Evolutionary conservation across 2,113 vertebrate genomes (phyloP), one percentile per base, ranked within the genome.

Genomic region (Pomatorhinus ruficollis): DNA sequence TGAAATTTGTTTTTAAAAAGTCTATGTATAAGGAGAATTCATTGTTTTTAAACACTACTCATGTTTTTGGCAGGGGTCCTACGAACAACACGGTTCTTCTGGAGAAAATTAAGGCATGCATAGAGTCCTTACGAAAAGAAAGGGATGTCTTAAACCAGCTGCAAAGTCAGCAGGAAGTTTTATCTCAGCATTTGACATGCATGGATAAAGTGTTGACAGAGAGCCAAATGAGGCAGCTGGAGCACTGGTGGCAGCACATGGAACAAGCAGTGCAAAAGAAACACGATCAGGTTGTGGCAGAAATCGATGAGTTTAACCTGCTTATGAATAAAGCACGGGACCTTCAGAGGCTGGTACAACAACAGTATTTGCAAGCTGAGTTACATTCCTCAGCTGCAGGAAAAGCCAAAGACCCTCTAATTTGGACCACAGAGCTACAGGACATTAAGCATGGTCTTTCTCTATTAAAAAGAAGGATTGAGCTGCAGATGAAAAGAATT

Each of bases 191-290:
- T 52, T 97, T 99, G 86, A 98, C 97, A 6, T 93, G 82, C 57
- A 96, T 98, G 82, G 98, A 99, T 79, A 98, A 93, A 85, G 97
- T 97, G 57, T 75, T 97, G 28, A 95, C 97, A 3, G 95, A 98
- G 83, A 98, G 78, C 42, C 98, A 98, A 16, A 97, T 98, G 83
- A 97, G 86, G 52, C 97, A 96, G 27, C 97, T 99, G 20, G 98
- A 98, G 53, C 92, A 78, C 9, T 92, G 95, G 72, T 99, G 99
- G 99, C 97, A 97, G 61, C 93, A 89, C 12, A 92, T 98, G 52
- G 98, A 98, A 40, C 98, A 97, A 18, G 82, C 90, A 15, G 89
- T 98, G 25, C 98, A 99, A 64, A 98, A 93, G 91, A 97, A 95
- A 42, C 82, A 97, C 16, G 96, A 98, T 60, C 97, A 95, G 40